A percentile compares a stretch with the other conserved stretches of the same genome.
These are phyloP conservation scores for Cydia amplana DNA, from an alignment of 1,140 invertebrate species.

Conservation along the genomic window DNA sequence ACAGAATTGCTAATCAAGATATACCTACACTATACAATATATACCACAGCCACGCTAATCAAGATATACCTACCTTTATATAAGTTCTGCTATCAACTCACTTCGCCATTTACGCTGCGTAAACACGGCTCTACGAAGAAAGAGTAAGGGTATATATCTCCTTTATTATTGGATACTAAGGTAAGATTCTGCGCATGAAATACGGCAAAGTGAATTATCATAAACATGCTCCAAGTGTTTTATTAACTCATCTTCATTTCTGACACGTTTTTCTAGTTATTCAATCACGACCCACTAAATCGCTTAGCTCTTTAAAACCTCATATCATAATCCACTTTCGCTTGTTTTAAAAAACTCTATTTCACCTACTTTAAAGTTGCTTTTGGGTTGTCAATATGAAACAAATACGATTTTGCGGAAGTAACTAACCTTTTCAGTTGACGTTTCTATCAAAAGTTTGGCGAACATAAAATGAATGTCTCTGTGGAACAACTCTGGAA, in stretches of 20 bases:
- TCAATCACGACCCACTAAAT: not conserved
- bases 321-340: too few species aligned
- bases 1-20: too few species aligned
- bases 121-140: too few species aligned
- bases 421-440: not conserved
- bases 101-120: too few species aligned
- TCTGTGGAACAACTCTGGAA: too few species aligned
- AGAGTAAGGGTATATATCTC: too few species aligned
- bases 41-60: not conserved
- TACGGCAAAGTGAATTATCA: not conserved
- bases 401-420: not conserved
- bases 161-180: too few species aligned
- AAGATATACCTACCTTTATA: too few species aligned
- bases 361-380: not conserved
- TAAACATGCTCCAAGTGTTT: not conserved
- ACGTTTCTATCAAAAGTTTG: slow-evolving; percentile 6
- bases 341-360: not conserved
- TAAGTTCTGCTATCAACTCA: not conserved
- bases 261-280: not conserved
- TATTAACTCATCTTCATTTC: not conserved
- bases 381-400: not conserved
- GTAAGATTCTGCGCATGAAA: not conserved
- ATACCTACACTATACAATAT: too few species aligned
- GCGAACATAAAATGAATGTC: not conserved
- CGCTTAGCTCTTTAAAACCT: too few species aligned